Conservation (phyloP, 2,113 vertebrate genomes). For the Labeo catla region DNA sequence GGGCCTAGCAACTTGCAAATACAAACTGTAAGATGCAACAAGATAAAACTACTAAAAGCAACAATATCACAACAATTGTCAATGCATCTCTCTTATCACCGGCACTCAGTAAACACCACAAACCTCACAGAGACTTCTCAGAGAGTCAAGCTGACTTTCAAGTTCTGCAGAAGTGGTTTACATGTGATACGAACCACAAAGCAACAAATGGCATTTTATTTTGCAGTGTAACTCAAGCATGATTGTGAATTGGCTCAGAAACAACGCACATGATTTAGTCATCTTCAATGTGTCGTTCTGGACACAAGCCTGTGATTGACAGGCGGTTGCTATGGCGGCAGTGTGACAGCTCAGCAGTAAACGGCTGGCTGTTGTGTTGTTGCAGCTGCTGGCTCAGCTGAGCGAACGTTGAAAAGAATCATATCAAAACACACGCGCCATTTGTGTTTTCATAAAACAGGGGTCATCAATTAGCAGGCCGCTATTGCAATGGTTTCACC, state of each 20-base stretch:
- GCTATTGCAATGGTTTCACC: not conserved
- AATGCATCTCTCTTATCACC: not conserved
- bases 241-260: not conserved
- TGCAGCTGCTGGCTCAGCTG: conserved; percentile 46
- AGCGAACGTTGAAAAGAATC: conserved; percentile 24
- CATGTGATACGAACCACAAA: not conserved
- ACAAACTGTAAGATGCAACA: not conserved
- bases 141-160: not conserved
- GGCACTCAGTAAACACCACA: not conserved
- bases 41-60: not conserved
- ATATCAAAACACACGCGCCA: not conserved
- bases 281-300: not conserved
- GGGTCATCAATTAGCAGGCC: not conserved
- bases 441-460: conserved; percentile 11
- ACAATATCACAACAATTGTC: not conserved
- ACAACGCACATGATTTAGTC: not conserved
- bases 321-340: conserved; percentile 26
- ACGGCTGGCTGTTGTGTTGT: conserved; percentile 22
- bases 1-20: not conserved
- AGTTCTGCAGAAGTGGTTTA: not conserved
- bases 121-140: not conserved
- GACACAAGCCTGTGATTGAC: conserved; percentile 34
- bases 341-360: conserved; percentile 39
- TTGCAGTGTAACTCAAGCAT: not conserved
- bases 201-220: not conserved